Percentiles rank a stretch among this genome's conserved stretches.
Conservation (phyloP, 2,797 vertebrate genomes). For the Phrynocephalus guinanensis region DNA sequence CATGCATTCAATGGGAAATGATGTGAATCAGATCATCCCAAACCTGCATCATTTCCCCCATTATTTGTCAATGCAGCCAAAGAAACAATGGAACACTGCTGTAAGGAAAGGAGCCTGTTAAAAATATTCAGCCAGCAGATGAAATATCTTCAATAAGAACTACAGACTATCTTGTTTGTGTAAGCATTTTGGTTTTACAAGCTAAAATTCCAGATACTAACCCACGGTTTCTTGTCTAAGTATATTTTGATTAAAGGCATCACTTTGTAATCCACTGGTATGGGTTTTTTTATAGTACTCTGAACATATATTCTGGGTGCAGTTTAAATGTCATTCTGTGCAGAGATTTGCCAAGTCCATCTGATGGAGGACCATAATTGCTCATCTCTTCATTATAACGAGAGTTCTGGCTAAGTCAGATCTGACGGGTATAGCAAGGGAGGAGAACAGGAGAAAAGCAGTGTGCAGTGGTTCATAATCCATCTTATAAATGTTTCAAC, state of each 20-base stretch:
- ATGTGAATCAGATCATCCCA: neutral
- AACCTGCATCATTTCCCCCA: no score
- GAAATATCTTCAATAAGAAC: neutral
- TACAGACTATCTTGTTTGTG: constrained; percentile 2
- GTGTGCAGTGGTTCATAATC: constrained; percentile 46
- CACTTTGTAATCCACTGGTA: constrained; percentile 14
- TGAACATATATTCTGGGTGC: neutral
- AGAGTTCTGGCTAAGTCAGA: constrained; percentile 31
- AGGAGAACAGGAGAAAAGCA: neutral
- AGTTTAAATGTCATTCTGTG: constrained; percentile 16
- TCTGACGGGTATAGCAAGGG: constrained; percentile 13
- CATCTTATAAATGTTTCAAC: constrained; percentile 35
- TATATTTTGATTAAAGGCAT: constrained; percentile 33
- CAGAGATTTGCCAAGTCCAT: constrained; percentile 11
- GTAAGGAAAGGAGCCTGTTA: neutral
- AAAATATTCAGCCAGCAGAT: neutral
- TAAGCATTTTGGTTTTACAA: constrained; percentile 31
- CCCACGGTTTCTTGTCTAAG: constrained; percentile 20
- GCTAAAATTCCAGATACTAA: constrained; percentile 28
- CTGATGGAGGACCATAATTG: constrained; percentile 29
- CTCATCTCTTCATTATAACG: constrained; percentile 18
- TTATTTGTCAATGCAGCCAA: no score
- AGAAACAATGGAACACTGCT: no score
- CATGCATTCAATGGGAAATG: neutral
- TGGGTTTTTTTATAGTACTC: neutral